Evolutionary conservation across 2,797 vertebrate genomes (phyloP), one percentile per base, ranked within the genome.

Genomic region (Paguma larvata): DNA sequence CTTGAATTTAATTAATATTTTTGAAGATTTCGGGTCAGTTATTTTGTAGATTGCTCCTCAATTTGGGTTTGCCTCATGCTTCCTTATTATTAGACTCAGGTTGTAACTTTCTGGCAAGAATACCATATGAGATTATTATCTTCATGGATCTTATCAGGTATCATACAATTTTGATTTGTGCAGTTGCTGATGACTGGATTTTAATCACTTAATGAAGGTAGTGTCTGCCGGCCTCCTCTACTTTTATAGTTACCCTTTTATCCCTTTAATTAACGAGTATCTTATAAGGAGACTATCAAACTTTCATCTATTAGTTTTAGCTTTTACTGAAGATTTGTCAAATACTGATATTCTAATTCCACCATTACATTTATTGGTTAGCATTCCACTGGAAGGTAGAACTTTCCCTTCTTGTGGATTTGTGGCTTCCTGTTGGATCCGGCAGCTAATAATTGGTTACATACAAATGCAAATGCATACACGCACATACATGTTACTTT

Each of bases 1-100:
- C 75, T 89, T 93, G 32, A 48, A 53, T 73, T 70, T 67, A 27
- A 6, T 82, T 87, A 82, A 75, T 19, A 51, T 34, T 89, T 92
- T 85, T 84, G n/a, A 84, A 73, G 25, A 90, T 86, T 95, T 94
- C 91, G 94, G 85, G 53, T 10, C 68, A 94, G 44, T 83, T 85
- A 53, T 77, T 83, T 88, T 65, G 30, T 67, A 83, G 41, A 38
- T 63, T 48, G 3, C 34, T 70, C 32, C n/a, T 82, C 65, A 46
- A 5, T 88, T 88, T 83, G 25, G 13, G 32, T 75, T 75, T 96
- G 83, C 70, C 72, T 91, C 38, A 53, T 86, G 13, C 59, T 92
- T 97, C 65, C 41, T 68, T 89, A 25, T 70, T 34, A 56, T 84
- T 65, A 90, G 68, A 51, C 78, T 83, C 16, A n/a, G 78, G 32